Conservation (phyloP, 2,113 vertebrate species). For the Vireo altiloquus region DNA sequence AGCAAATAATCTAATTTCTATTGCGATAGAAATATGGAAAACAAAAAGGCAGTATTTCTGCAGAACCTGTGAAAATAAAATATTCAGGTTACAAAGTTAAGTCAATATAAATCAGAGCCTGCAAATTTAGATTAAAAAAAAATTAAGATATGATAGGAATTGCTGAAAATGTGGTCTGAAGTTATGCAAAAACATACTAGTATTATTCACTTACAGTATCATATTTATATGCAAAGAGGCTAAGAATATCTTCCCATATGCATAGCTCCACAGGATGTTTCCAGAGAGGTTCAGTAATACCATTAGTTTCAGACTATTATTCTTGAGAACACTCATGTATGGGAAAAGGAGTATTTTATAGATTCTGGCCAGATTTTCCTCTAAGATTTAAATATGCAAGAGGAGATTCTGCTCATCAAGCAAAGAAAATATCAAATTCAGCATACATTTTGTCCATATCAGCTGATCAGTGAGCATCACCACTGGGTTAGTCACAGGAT, state of each 20-base stretch:
- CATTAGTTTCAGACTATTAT: not conserved
- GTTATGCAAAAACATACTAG: not conserved
- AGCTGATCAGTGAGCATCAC: not conserved
- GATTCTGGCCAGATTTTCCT: not conserved
- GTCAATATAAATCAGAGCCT: not conserved
- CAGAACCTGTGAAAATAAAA: not conserved
- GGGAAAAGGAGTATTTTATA: not conserved
- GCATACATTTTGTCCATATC: not conserved
- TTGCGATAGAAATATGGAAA: not conserved
- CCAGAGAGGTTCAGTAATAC: not conserved
- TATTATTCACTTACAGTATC: not conserved
- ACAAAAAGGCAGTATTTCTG: not conserved
- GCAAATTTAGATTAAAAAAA: not conserved
- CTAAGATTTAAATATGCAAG: not conserved
- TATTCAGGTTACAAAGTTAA: not conserved
- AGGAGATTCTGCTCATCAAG: not conserved
- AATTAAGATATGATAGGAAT: not conserved
- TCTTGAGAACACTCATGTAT: not conserved
- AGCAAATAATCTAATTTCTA: not conserved
- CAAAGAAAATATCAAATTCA: not conserved
- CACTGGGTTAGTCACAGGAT: not conserved
- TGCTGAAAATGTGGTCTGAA: not conserved
- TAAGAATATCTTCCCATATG: not conserved
- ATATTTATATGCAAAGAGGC: not conserved
- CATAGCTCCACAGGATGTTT: not conserved